These are phyloP conservation scores for Laticauda laticaudata DNA, from an alignment of 2,113 vertebrate genomes.

Conservation along the genomic window DNA sequence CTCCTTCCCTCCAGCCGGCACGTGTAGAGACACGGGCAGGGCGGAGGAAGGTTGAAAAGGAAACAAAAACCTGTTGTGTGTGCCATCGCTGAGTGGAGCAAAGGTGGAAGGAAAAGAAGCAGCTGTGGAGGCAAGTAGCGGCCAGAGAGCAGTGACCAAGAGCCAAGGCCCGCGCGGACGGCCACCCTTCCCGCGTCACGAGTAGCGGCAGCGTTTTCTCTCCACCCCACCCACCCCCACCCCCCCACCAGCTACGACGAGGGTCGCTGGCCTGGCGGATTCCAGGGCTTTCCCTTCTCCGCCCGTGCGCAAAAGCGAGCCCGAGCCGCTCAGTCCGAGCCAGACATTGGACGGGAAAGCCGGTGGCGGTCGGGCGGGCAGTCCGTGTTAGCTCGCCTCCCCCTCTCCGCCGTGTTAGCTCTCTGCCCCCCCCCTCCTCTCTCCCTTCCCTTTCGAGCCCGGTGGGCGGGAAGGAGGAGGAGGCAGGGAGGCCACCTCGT, in stretches of 20 bases:
- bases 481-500: neutral
- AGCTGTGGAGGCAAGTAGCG: neutral
- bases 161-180: neutral
- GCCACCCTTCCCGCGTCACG: neutral
- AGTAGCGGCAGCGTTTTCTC: neutral
- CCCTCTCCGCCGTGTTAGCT: neutral
- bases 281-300: neutral
- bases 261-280: neutral
- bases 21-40: neutral
- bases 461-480: neutral
- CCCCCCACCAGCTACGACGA: neutral
- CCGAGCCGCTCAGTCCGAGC: neutral
- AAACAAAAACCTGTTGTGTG: neutral
- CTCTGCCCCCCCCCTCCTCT: no score
- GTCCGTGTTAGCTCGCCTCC: no score
- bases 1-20: neutral
- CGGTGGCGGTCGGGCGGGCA: neutral
- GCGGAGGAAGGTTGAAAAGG: neutral
- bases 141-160: neutral
- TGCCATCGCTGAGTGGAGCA: neutral
- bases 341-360: neutral
- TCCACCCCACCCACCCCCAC: no score
- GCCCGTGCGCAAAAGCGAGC: slow-evolving; percentile 33
- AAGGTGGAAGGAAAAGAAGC: neutral
- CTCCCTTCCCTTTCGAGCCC: neutral